Evolutionary conservation across 2,888 invertebrate species (phyloP).

Genomic region (Cephus nigrinus): DNA sequence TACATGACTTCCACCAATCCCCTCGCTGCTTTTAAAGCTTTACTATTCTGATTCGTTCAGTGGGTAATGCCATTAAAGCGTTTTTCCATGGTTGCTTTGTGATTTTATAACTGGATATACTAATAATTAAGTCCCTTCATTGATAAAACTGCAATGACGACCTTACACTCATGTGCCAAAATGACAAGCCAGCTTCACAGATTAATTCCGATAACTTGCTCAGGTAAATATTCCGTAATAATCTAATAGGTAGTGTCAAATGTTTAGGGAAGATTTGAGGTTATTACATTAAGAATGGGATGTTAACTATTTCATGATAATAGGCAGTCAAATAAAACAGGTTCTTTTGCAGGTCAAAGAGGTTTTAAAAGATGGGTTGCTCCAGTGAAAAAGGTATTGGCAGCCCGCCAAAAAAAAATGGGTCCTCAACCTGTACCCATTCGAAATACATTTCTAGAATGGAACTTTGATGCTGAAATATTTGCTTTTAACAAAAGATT

Average conservation of each 20-base stretch:
- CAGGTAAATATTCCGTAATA: slow-evolving; percentile 35
- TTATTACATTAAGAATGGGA: slow-evolving; percentile 1
- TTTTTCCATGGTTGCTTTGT: background rate
- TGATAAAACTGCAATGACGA: slow-evolving; percentile 39
- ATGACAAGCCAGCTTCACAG: slow-evolving; percentile 24
- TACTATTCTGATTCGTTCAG: background rate
- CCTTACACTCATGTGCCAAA: slow-evolving; percentile 36
- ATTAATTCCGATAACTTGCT: slow-evolving; percentile 30
- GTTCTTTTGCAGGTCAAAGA: slow-evolving; percentile 55
- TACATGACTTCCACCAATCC: background rate
- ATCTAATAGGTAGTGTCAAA: background rate
- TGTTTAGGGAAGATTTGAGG: slow-evolving; percentile 10
- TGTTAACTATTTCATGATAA: slow-evolving; percentile 10
- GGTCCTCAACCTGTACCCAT: slow-evolving; percentile 61
- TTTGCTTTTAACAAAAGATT: slow-evolving; percentile 89
- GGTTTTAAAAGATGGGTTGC: slow-evolving; percentile 74
- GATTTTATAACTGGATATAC: background rate
- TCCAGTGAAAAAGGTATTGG: slow-evolving; percentile 75
- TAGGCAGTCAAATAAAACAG: slow-evolving; percentile 10
- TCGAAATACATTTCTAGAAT: slow-evolving; percentile 79
- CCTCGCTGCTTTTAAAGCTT: background rate
- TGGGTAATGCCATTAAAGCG: background rate
- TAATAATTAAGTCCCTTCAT: background rate
- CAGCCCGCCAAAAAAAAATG: slow-evolving; percentile 70
- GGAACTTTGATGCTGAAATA: slow-evolving; percentile 90